phyloP scores from a whole-genome alignment of 2,797 vertebrate species.

The Pseudochaenichthys georgianus region DNA sequence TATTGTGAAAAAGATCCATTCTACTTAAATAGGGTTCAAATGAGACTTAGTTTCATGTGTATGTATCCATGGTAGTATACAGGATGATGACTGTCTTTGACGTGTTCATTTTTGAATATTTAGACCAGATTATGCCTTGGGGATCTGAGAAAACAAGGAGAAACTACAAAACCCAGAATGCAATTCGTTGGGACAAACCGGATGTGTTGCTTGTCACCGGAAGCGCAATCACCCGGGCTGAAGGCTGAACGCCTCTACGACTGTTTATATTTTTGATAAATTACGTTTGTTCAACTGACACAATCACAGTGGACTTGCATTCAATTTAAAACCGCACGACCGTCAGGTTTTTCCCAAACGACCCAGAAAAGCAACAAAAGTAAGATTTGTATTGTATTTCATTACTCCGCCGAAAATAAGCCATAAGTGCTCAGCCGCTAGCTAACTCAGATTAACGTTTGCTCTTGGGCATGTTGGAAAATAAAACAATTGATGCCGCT shows the following conservation, averaged over 20 bases:
- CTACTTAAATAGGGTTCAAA: too few species aligned
- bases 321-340: constrained; percentile 12
- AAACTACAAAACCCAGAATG: constrained; percentile 58
- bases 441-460: constrained; percentile 8
- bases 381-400: constrained; percentile 43
- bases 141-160: rapidly evolving
- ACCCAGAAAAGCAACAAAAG: constrained; percentile 67
- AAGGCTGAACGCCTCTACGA: constrained; percentile 15
- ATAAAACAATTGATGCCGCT: rapidly evolving
- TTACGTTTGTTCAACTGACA: neutral
- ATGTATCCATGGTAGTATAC: too few species aligned
- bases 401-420: too few species aligned
- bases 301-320: neutral
- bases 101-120: neutral
- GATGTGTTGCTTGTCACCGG: constrained; percentile 41
- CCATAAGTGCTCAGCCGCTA: constrained; percentile 8
- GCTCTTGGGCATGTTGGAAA: neutral
- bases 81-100: neutral
- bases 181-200: neutral
- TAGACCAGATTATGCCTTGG: neutral
- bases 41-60: too few species aligned
- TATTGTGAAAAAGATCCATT: neutral
- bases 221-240: constrained; percentile 48
- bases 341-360: constrained; percentile 51
- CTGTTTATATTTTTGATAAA: constrained; percentile 62